Evolutionary conservation across 2,888 invertebrate genomes (phyloP).

Genomic region (Helobdella robusta): DNA sequence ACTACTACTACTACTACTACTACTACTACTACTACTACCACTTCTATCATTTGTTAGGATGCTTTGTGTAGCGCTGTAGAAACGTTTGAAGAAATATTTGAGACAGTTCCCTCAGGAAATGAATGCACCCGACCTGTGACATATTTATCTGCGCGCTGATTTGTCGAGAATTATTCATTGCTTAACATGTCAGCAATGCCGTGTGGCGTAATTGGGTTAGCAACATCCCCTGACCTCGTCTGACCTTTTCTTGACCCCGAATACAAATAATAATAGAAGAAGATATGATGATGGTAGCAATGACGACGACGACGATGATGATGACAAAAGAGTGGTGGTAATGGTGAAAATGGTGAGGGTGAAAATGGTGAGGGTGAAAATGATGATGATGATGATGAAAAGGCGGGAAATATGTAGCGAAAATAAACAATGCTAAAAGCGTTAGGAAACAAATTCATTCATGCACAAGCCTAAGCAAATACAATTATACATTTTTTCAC

Average conservation of each 20-base stretch:
- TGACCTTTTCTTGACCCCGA: neutral
- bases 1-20: constrained; percentile 16
- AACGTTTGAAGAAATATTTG: no score
- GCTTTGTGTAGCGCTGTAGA: no score
- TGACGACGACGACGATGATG: constrained; percentile 3
- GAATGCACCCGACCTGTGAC: constrained; percentile 12
- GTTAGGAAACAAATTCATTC: no score
- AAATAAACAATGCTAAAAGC: no score
- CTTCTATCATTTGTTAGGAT: neutral
- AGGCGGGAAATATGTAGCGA: neutral
- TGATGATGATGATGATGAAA: constrained; percentile 20
- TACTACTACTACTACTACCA: constrained; percentile 17
- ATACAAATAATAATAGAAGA: neutral
- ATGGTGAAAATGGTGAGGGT: constrained; percentile 22
- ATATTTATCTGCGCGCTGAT: constrained; percentile 14
- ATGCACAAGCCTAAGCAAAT: neutral
- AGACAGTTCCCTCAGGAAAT: neutral
- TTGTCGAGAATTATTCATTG: constrained; percentile 12
- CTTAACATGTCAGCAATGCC: neutral
- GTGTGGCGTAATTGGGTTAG: constrained; percentile 5
- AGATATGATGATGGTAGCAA: constrained; percentile 16
- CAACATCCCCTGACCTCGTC: neutral
- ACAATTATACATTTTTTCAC: neutral
- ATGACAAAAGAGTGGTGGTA: neutral
- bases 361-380: constrained; percentile 18